Evolutionary conservation across 2,888 invertebrate species (phyloP).

Genomic region (Schrankia costaestrigalis): DNA sequence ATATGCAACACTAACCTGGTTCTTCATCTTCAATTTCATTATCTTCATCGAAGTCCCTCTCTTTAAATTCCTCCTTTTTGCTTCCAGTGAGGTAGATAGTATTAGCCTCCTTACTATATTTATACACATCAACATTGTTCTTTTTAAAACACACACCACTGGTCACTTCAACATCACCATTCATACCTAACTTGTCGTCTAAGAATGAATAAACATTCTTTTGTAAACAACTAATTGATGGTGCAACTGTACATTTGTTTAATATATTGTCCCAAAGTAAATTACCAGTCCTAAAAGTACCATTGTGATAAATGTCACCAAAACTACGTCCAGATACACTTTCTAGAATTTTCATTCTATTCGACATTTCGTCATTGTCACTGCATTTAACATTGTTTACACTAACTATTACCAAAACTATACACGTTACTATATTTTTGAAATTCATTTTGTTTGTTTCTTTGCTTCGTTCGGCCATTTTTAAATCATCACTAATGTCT

Average conservation of each 20-base stretch:
- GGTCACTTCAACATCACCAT: constrained; percentile 84
- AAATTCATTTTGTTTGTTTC: constrained; percentile 35
- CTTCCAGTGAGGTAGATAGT: constrained; percentile 67
- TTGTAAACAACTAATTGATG: constrained; percentile 87
- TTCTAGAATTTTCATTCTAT: constrained; percentile 57
- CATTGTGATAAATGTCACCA: constrained; percentile 66
- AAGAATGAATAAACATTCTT: constrained; percentile 88
- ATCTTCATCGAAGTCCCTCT: constrained; percentile 32
- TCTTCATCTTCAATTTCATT: constrained; percentile 55
- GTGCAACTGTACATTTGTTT: constrained; percentile 84
- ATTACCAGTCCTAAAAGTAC: constrained; percentile 81
- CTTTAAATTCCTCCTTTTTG: constrained; percentile 61
- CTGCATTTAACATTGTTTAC: constrained; percentile 42
- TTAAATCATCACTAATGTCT: constrained; percentile 50
- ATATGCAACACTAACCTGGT: constrained; percentile 51
- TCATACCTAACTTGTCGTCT: constrained; percentile 82
- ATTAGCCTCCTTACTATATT: constrained; percentile 78
- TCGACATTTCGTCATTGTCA: constrained; percentile 48
- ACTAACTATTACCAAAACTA: constrained; percentile 49
- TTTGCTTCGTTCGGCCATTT: constrained; percentile 45
- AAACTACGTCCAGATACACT: constrained; percentile 60
- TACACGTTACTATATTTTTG: constrained; percentile 37
- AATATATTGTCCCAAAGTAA: constrained; percentile 87
- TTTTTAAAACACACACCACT: constrained; percentile 83
- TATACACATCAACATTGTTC: constrained; percentile 82